A percentile compares a stretch with the other conserved stretches of the same genome.
phyloP scores from a whole-genome alignment of 2,113 vertebrate species.

The Sardina pilchardus region DNA sequence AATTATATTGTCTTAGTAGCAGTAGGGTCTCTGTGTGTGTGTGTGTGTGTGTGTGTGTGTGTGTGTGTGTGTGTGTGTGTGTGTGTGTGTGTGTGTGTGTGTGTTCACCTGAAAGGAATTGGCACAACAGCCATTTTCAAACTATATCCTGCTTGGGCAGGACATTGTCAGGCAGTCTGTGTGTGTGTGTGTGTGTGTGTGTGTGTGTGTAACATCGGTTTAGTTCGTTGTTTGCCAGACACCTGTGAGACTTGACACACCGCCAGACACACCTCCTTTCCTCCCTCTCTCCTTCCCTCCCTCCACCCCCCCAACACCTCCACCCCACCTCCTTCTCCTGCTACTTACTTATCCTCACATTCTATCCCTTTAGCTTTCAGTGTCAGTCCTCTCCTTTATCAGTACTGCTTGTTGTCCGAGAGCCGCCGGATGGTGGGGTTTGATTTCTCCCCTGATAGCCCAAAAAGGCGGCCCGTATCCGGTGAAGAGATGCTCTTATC shows the following conservation, averaged over 20 bases:
- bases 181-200: conserved; percentile 34
- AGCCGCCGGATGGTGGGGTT: neutral
- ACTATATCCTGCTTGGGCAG: conserved; percentile 57
- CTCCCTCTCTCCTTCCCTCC: conserved; percentile 30
- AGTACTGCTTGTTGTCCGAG: too few species aligned
- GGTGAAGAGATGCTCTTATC: neutral
- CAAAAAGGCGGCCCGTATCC: neutral
- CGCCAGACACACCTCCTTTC: conserved; percentile 57
- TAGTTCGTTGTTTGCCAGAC: conserved; percentile 60
- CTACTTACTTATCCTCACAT: neutral
- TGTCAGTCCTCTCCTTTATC: neutral
- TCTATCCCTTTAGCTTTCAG: neutral
- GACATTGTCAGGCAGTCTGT: conserved; percentile 48
- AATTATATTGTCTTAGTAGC: neutral
- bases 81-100: conserved; percentile 30
- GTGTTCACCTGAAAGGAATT: conserved; percentile 52
- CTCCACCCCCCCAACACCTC: neutral
- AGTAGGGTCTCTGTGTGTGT: neutral
- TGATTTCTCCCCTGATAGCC: neutral
- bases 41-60: neutral
- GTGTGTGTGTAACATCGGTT: conserved; percentile 35
- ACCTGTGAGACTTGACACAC: conserved; percentile 67
- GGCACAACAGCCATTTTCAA: conserved; percentile 48
- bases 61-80: conserved; percentile 37
- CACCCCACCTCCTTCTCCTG: neutral